Percentiles rank a stretch among this genome's conserved stretches.
Conservation (phyloP, 2,888 invertebrate genomes). For the Mythimna pallens region DNA sequence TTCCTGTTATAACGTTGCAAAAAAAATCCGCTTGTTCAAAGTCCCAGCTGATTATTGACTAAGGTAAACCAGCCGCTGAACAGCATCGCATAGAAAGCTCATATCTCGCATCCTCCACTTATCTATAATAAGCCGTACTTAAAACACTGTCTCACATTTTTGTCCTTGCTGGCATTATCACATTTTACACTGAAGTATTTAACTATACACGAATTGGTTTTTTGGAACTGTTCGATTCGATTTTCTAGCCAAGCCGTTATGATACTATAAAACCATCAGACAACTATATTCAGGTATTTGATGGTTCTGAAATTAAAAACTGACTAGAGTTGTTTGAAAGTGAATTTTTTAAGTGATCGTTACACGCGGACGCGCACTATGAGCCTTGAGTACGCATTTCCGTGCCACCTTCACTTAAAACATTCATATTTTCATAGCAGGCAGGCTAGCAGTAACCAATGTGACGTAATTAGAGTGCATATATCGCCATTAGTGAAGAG, state of each 20-base stretch:
- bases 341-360: background rate
- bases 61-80: slow-evolving; percentile 61
- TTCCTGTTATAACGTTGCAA: slow-evolving; percentile 32
- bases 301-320: background rate
- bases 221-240: slow-evolving; percentile 34
- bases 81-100: slow-evolving; percentile 45
- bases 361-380: background rate
- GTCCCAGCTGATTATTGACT: slow-evolving; percentile 65
- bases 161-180: slow-evolving; percentile 56
- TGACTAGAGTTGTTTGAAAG: background rate
- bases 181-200: slow-evolving; percentile 57
- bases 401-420: background rate
- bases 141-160: slow-evolving; percentile 59
- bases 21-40: slow-evolving; percentile 43
- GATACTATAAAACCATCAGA: slow-evolving; percentile 22
- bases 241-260: slow-evolving; percentile 9
- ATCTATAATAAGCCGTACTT: slow-evolving; percentile 47
- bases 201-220: slow-evolving; percentile 44
- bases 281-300: slow-evolving; percentile 5
- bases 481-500: slow-evolving; percentile 41
- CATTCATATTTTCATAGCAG: slow-evolving; percentile 15
- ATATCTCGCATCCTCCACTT: slow-evolving; percentile 20
- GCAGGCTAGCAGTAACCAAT: slow-evolving; percentile 16
- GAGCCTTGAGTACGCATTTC: background rate
- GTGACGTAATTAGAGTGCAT: slow-evolving; percentile 16